These are phyloP conservation scores for Masticophis lateralis DNA, from an alignment of 2,797 vertebrate species.

Conservation along the genomic window DNA sequence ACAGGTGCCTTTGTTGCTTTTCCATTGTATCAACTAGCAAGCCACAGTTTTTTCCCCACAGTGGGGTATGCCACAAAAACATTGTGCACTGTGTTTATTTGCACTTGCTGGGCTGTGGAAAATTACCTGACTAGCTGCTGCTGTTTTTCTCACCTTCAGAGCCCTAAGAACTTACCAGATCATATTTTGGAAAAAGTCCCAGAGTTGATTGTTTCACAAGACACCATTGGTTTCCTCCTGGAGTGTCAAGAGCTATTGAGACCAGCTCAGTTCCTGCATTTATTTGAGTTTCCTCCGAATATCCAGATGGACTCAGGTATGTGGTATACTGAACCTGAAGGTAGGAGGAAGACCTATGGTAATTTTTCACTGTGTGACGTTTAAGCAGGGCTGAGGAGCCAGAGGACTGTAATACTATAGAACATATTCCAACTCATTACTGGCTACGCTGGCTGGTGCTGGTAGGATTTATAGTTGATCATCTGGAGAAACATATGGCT, in stretches of 20 bases:
- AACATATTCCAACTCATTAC: background rate
- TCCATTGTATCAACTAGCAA: background rate
- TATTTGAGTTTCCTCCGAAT: constrained; percentile 66
- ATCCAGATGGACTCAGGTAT: constrained; percentile 68
- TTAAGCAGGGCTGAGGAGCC: background rate
- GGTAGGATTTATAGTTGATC: background rate
- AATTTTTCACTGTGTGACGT: background rate
- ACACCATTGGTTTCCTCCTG: constrained; percentile 60
- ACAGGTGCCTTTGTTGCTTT: background rate
- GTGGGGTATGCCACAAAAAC: background rate
- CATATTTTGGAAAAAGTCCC: constrained; percentile 56
- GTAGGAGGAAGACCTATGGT: background rate
- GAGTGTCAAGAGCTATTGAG: constrained; percentile 63
- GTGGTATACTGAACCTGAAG: background rate
- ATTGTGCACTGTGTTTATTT: background rate
- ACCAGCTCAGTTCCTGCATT: constrained; percentile 67
- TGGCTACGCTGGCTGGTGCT: background rate
- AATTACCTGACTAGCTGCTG: background rate
- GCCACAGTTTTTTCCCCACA: background rate
- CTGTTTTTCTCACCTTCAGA: constrained; percentile 21
- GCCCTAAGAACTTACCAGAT: constrained; percentile 50
- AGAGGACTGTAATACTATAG: background rate
- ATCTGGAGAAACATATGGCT: background rate
- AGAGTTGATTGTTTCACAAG: constrained; percentile 61
- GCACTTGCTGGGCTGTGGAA: background rate